phyloP scores from a whole-genome alignment of 2,113 vertebrate species.

The Lathamus discolor region DNA sequence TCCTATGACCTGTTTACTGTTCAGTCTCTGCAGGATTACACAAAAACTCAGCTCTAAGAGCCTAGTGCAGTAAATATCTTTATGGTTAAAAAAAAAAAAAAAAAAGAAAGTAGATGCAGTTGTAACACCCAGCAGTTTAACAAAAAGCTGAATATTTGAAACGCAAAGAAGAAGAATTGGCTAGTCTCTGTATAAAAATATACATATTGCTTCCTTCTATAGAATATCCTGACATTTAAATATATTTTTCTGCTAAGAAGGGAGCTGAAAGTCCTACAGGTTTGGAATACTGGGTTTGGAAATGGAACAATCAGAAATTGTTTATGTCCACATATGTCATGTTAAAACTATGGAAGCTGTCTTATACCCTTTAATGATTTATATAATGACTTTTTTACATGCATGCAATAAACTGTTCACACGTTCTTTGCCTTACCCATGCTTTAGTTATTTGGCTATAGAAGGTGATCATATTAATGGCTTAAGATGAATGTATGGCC shows the following conservation, averaged over 20 bases:
- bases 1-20: not conserved
- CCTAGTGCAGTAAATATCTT: not conserved
- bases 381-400: not conserved
- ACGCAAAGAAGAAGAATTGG: not conserved
- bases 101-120: not conserved
- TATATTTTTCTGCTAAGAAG: not conserved
- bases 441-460: not conserved
- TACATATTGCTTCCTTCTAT: not conserved
- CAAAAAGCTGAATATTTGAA: not conserved
- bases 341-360: not conserved
- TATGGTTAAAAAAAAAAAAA: not conserved
- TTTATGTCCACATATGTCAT: not conserved
- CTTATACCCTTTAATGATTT: not conserved
- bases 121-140: not conserved
- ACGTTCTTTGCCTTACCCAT: not conserved
- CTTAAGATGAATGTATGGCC: not conserved
- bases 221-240: not conserved
- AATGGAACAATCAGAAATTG: not conserved
- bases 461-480: not conserved
- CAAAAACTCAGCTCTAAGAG: not conserved
- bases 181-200: not conserved
- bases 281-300: not conserved
- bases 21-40: not conserved
- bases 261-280: not conserved
- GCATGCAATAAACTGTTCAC: not conserved